Evolutionary conservation across 2,113 vertebrate genomes (phyloP).

Genomic region (Neoarius graeffei): DNA sequence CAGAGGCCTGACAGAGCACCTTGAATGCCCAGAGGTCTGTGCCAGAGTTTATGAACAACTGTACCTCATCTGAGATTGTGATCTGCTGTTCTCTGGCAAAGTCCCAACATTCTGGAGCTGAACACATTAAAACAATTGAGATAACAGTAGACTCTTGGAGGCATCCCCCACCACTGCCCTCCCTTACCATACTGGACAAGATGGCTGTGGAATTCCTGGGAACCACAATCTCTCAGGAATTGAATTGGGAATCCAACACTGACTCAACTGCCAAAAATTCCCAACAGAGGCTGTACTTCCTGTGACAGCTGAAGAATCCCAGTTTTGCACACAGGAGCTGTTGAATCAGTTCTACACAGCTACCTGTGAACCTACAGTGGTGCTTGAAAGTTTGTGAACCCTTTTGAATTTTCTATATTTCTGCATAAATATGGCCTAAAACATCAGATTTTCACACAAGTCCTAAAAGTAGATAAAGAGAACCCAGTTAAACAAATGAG

Average conservation of each 20-base stretch:
- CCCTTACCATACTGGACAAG: not conserved
- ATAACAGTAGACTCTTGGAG: not conserved
- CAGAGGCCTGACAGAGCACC: not conserved
- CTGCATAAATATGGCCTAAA: no score
- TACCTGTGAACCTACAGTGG: not conserved
- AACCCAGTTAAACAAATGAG: no score
- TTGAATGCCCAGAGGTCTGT: not conserved
- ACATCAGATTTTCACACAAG: no score
- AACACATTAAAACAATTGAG: not conserved
- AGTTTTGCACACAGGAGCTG: not conserved
- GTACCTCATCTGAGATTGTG: not conserved
- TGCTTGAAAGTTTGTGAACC: no score
- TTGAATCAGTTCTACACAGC: not conserved
- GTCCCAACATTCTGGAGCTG: not conserved
- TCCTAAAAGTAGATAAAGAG: no score
- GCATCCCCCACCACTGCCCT: not conserved
- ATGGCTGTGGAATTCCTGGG: constrained; percentile 9
- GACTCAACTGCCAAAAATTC: not conserved
- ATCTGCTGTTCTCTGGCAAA: not conserved
- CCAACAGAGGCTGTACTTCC: not conserved
- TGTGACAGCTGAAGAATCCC: constrained; percentile 13
- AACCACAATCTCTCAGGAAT: constrained; percentile 15
- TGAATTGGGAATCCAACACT: not conserved
- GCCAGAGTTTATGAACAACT: no score
- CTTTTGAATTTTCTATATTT: no score